These are phyloP conservation scores for Epirrhoe tristata DNA, from an alignment of 2,888 invertebrate species.

Conservation along the genomic window DNA sequence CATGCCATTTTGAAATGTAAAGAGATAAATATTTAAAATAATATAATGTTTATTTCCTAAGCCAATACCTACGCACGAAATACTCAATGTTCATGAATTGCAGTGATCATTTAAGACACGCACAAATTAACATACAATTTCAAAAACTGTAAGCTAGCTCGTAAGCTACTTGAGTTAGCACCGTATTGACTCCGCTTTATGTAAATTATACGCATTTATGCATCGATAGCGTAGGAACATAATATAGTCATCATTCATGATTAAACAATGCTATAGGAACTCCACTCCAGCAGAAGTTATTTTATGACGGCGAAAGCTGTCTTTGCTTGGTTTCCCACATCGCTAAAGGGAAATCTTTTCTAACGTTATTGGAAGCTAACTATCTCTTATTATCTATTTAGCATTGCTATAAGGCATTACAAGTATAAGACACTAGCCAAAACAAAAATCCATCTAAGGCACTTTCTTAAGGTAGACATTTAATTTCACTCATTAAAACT, in stretches of 20 bases:
- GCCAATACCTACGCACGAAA: background rate
- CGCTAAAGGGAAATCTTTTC: constrained; percentile 25
- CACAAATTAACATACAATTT: constrained; percentile 1
- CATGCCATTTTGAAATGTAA: too few relatives aligned
- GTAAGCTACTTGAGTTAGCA: constrained; percentile 7
- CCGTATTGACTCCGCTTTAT: constrained; percentile 9
- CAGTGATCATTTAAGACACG: background rate
- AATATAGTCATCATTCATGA: constrained; percentile 30
- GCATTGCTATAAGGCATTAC: background rate
- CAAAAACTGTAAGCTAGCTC: background rate
- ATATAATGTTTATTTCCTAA: too few relatives aligned
- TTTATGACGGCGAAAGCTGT: constrained; percentile 28
- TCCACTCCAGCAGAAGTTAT: constrained; percentile 20
- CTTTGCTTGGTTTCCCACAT: constrained; percentile 25
- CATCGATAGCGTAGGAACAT: constrained; percentile 16
- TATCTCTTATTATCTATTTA: constrained; percentile 7
- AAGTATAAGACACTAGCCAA: background rate
- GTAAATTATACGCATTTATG: constrained; percentile 32
- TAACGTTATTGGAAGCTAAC: constrained; percentile 6
- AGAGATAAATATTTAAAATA: too few relatives aligned
- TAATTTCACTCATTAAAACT: background rate
- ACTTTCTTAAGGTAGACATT: background rate
- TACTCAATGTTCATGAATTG: background rate
- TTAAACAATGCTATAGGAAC: constrained; percentile 33
- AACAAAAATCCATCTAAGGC: background rate